Base-by-base conservation (phyloP, 1,140 invertebrate species). In the Apis laboriosa region DNA sequence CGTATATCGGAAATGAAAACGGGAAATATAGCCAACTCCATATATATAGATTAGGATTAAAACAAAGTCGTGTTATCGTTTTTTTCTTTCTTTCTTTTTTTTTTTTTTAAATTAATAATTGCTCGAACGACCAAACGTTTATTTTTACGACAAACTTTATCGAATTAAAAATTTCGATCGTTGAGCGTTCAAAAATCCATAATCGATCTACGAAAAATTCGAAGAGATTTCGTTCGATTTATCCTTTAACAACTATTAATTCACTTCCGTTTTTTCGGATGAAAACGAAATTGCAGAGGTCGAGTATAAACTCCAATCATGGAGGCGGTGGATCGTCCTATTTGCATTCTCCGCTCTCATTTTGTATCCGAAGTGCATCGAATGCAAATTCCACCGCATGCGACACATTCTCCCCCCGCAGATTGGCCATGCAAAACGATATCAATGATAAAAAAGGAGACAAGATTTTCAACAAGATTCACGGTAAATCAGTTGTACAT, bases 401-500 rank as follows among this genome's bases (percentile, higher is more conserved):
- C 60, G 19, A 53, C 15, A 28, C 53, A 13, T 51, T 34, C 55
- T 75, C 34, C 4, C 58, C 21, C 13, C 5, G 53, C 58, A 55
- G 24, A 80, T 80, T 80, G 58, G 2, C 49, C 28, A 28, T 34
- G 12, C 24, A 24, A 19, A 17, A 15, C 28, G 60, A 67, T 75
- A 79, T 53, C 77, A 78, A 76, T 55, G 21, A 66, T 43, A 67
- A 80, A 34, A 58, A 24, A 78, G 63, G 56, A 61, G 75, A 63
- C 84, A 43, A 86, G 75, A 70, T 63, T 60, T 61, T 56, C 66
- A 78, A 63, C 84, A 43, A 86, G 80, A 70, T 63, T 60, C 66
- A 66, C 68, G 66, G 70, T 84, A 80, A 87, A 87, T 87, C 80
- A 76, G 83, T 84, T 77, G 72, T 83, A 76, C 72, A 56, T 49